Conservation (phyloP, 2,888 invertebrate genomes). For the Tachina lurida region DNA sequence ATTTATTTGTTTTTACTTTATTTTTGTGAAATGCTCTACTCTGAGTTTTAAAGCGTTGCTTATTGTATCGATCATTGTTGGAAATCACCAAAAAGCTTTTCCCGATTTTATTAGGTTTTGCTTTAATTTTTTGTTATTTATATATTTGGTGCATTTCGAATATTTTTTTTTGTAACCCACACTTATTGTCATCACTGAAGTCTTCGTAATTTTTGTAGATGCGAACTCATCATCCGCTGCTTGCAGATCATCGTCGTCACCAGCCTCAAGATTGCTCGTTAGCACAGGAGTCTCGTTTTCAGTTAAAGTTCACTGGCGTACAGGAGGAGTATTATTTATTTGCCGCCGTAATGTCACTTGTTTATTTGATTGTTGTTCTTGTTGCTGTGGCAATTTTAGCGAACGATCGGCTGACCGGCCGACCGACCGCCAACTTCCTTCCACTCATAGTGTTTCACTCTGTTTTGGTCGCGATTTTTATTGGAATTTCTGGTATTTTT, state of each 20-base stretch:
- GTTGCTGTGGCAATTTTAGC: conserved; percentile 50
- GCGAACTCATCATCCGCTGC: conserved; percentile 35
- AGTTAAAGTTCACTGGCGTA: not conserved
- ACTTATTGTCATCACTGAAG: conserved; percentile 65
- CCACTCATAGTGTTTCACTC: conserved; percentile 56
- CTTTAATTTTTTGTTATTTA: conserved; percentile 28
- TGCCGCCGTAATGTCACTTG: conserved; percentile 56
- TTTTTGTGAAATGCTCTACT: conserved; percentile 36
- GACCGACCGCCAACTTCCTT: conserved; percentile 41
- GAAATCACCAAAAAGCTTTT: conserved; percentile 70
- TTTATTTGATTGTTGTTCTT: conserved; percentile 1
- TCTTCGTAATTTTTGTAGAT: conserved; percentile 43
- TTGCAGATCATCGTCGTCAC: conserved; percentile 11
- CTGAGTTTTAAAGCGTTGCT: conserved; percentile 63
- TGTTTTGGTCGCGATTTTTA: conserved; percentile 71
- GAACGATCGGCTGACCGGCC: not conserved
- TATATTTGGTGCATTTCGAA: not conserved
- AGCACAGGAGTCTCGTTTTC: not conserved
- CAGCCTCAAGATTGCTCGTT: conserved; percentile 26
- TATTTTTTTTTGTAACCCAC: conserved; percentile 65
- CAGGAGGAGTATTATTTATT: conserved; percentile 52
- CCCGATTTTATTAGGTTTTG: conserved; percentile 48
- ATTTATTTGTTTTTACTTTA: conserved; percentile 9
- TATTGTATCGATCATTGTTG: conserved; percentile 69
- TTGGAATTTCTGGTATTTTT: conserved; percentile 73